Conservation (phyloP, 2,888 invertebrate genomes). For the Nemurella pictetii region DNA sequence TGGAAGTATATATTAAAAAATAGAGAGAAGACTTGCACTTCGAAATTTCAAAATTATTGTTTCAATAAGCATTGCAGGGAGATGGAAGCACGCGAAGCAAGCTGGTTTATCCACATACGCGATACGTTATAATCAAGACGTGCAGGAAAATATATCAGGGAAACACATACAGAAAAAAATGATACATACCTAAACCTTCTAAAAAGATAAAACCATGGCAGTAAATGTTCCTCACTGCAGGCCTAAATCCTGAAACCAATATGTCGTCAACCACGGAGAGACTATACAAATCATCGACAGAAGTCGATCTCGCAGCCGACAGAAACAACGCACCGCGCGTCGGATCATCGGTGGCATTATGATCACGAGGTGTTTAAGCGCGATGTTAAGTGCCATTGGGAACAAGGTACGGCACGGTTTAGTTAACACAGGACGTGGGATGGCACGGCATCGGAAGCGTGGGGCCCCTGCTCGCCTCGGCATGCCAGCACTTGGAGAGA, state of each 20-base stretch:
- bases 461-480: background rate
- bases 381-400: constrained; percentile 14
- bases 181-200: no score
- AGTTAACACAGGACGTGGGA: background rate
- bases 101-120: background rate
- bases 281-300: no score
- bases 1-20: background rate
- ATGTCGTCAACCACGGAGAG: background rate
- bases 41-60: background rate
- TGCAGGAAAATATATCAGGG: background rate
- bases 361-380: background rate
- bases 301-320: background rate
- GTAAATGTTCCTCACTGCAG: no score
- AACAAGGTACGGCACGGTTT: background rate
- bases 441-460: background rate
- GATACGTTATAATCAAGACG: background rate
- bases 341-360: background rate
- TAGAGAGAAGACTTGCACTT: background rate
- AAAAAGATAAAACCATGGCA: no score
- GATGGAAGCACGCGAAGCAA: background rate
- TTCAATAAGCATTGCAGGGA: background rate
- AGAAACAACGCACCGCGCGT: background rate
- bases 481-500: constrained; percentile 23
- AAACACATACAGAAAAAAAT: background rate
- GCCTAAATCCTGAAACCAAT: background rate